phyloP scores from a whole-genome alignment of 1,140 invertebrate genomes.

The Euura saliciscinereae region DNA sequence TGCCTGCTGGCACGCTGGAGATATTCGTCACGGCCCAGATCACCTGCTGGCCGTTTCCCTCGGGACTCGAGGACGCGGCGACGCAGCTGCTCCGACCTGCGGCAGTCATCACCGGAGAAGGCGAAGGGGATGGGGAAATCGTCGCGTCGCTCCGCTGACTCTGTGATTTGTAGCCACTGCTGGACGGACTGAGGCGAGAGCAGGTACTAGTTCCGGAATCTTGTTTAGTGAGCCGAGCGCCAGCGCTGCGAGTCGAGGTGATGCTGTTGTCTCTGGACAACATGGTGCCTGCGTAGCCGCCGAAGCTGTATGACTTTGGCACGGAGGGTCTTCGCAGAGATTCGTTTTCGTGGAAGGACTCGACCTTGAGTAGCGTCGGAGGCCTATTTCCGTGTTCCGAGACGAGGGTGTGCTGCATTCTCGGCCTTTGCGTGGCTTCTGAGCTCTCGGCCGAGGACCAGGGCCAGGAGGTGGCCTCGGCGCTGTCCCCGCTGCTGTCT shows the following conservation, averaged over 20 bases:
- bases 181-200: conserved; percentile 79
- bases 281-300: conserved; percentile 71
- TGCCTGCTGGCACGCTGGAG: conserved; percentile 80
- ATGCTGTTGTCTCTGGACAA: conserved; percentile 62
- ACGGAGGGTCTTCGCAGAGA: conserved; percentile 67
- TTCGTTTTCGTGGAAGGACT: conserved; percentile 62
- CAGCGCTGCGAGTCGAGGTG: conserved; percentile 59
- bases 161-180: conserved; percentile 80
- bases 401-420: conserved; percentile 42
- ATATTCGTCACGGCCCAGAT: conserved; percentile 88
- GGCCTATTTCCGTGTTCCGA: conserved; percentile 50
- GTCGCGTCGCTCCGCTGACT: conserved; percentile 73
- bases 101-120: conserved; percentile 64
- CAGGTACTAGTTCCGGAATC: conserved; percentile 74
- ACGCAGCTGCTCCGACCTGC: conserved; percentile 50
- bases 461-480: conserved; percentile 52
- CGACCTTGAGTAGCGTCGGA: conserved; percentile 61
- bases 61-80: conserved; percentile 38
- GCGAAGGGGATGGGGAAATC: conserved; percentile 68
- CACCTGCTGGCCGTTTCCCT: conserved; percentile 56
- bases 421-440: conserved; percentile 48
- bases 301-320: conserved; percentile 86
- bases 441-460: conserved; percentile 62
- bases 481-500: conserved; percentile 49
- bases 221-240: conserved; percentile 72